phyloP scores from a whole-genome alignment of 2,113 vertebrate genomes.

The Prunella himalayana region DNA sequence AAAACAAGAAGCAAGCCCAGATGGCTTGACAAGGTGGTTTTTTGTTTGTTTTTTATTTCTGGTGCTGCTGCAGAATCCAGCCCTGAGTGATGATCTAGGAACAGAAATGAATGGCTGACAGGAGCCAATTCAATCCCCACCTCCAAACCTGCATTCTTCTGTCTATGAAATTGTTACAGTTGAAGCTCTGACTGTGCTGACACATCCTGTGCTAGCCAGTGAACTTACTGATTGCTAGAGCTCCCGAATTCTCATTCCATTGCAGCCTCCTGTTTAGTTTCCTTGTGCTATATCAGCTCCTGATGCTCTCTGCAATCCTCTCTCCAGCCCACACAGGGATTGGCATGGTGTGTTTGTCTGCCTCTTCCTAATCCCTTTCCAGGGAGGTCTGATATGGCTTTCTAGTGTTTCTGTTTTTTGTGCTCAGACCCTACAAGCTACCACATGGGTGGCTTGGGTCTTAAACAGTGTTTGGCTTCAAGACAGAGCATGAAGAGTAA shows the following conservation, averaged over 20 bases:
- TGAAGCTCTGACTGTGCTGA: background rate
- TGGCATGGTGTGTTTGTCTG: background rate
- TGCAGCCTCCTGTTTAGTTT: background rate
- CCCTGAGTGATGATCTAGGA: background rate
- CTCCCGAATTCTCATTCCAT: background rate
- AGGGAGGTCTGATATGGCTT: background rate
- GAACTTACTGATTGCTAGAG: background rate
- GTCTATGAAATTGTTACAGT: background rate
- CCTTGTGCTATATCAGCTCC: background rate
- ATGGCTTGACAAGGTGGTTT: background rate
- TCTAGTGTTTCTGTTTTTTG: background rate
- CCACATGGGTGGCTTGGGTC: background rate
- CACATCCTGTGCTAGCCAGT: background rate
- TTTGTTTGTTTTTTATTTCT: background rate
- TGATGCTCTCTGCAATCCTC: background rate
- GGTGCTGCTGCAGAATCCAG: background rate
- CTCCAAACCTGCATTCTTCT: background rate
- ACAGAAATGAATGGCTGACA: background rate
- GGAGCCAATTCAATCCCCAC: background rate
- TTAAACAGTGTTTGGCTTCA: background rate
- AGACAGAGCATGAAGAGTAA: background rate
- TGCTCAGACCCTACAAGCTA: background rate
- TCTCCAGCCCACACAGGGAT: background rate
- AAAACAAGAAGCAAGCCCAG: background rate
- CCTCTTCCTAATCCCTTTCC: background rate